Base-by-base conservation (phyloP, 2,888 invertebrate species). In the Phytoseiulus persimilis region DNA sequence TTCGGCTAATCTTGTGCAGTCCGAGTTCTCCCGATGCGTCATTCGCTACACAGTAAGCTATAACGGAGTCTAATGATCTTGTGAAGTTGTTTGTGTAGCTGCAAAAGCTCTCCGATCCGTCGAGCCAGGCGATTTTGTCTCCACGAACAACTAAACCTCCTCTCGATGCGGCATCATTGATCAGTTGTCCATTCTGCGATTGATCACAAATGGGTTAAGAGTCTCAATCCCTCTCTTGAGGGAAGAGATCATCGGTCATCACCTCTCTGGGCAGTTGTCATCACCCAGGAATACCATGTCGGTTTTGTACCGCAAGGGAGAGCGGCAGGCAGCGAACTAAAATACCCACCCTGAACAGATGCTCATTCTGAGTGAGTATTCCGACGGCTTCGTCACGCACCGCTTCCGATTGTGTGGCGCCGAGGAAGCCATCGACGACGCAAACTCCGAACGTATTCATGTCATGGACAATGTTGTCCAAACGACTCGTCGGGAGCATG, bases 81-180 rank as follows among this genome's bases (percentile, higher is more conserved):
- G 96, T 96, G 90, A 98, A 94, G 92, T 95, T 95, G 90, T 95
- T 95, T 92, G 98, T 97, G 93, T 96, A 95, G 91, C 94, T 94
- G 92, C 96, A 96, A 91, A 95, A 94, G 83, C 95, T 94, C 92
- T 97, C 97, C 91, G 95, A 95, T 31, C 98, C 98, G 92, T 96
- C 96, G 23, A 98, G 95, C 98, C 98, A 98, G 89, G 96, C 95
- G 91, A 98, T 97, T 92, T 96, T 95, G 94, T 98, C 98, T 91
- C 97, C 96, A 23, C 98, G 94, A 92, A 98, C 96, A 83, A 95
- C 89, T 2, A 89, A 3, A 89, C 31, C 31, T 28, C 39, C 31
- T 83, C 89, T 0, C 23, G 83, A 65, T n/a, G 90, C 89, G 23
- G 89, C 90, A 32, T 83, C 83, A 83, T 90, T 91, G 31, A 91